phyloP scores from a whole-genome alignment of 2,113 vertebrate species.

The Platycercus adscitus region DNA sequence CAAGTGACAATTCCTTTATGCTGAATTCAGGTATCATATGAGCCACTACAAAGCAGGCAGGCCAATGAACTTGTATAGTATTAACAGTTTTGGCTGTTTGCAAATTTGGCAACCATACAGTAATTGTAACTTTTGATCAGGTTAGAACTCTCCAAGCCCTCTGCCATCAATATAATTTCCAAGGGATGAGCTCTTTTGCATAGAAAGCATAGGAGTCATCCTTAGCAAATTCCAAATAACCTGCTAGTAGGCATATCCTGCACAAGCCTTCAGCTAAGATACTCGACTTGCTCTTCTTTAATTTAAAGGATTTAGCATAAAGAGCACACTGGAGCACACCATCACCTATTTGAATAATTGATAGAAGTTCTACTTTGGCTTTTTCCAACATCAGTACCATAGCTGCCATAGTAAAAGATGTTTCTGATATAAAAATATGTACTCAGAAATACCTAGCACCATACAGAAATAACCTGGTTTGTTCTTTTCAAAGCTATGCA shows the following conservation, averaged over 20 bases:
- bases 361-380: not conserved
- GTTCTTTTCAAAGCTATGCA: not conserved
- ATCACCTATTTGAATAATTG: not conserved
- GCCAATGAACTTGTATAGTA: not conserved
- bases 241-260: not conserved
- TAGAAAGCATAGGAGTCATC: not conserved
- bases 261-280: not conserved
- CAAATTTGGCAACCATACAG: not conserved
- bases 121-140: not conserved
- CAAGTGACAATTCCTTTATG: not conserved
- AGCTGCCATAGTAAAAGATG: not conserved
- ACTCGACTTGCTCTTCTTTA: not conserved
- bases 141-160: not conserved
- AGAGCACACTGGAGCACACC: not conserved
- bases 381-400: not conserved
- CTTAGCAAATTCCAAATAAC: not conserved
- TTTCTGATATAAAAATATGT: not conserved
- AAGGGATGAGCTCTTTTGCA: not conserved
- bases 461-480: not conserved
- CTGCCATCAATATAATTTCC: not conserved
- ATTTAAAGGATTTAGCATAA: not conserved
- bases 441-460: not conserved
- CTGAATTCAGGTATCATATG: rapidly evolving
- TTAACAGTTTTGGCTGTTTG: not conserved
- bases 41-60: not conserved